phyloP scores from a whole-genome alignment of 2,888 invertebrate species.

The Cremastobaeus sp. region DNA sequence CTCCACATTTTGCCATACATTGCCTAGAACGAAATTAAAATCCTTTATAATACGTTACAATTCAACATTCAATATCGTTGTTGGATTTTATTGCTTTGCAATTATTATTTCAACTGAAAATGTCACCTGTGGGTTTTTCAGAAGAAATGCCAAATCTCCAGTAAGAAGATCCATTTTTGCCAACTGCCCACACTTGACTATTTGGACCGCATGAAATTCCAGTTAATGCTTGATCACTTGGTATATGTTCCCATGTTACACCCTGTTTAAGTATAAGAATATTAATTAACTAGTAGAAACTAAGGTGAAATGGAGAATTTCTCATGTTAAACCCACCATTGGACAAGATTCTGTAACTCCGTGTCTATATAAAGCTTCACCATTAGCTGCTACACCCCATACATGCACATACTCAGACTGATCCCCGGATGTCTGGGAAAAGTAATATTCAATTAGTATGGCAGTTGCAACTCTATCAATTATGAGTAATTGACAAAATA shows the following conservation, averaged over 20 bases:
- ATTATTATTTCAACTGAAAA: no score
- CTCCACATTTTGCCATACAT: slow-evolving; percentile 90
- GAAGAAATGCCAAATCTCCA: slow-evolving; percentile 87
- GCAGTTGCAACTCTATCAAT: background rate
- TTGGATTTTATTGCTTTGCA: no score
- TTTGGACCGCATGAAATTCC: slow-evolving; percentile 86
- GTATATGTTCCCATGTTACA: slow-evolving; percentile 87
- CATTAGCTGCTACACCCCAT: slow-evolving; percentile 92
- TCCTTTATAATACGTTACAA: no score
- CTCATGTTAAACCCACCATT: slow-evolving; percentile 80
- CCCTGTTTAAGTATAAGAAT: slow-evolving; percentile 82
- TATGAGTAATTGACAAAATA: background rate
- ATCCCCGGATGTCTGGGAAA: slow-evolving; percentile 76
- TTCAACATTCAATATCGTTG: no score
- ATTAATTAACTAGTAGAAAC: background rate
- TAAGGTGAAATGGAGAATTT: slow-evolving; percentile 18
- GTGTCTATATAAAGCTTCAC: slow-evolving; percentile 89
- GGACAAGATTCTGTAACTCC: slow-evolving; percentile 87
- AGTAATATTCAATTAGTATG: background rate
- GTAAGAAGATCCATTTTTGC: slow-evolving; percentile 91
- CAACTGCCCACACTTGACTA: slow-evolving; percentile 90
- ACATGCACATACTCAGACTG: slow-evolving; percentile 81
- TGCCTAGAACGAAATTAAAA: no score
- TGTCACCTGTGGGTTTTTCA: slow-evolving; percentile 83
- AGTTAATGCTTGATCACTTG: slow-evolving; percentile 88